Conservation (phyloP, 1,140 invertebrate genomes). For the Mizuhopecten yessoensis region DNA sequence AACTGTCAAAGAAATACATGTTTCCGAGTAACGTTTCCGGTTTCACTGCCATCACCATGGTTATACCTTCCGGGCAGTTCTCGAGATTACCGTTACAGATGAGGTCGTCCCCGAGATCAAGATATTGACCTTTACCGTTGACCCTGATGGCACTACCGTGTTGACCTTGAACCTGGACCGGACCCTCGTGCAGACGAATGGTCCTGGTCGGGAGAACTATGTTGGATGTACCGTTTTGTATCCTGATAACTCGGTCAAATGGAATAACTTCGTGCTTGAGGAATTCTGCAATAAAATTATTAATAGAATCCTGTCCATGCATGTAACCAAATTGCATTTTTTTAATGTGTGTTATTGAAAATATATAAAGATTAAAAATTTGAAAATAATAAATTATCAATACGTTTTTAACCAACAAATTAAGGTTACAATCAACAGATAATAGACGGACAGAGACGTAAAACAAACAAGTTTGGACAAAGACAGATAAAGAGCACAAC, state of each 20-base stretch:
- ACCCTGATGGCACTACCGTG: constrained; percentile 68
- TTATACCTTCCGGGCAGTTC: constrained; percentile 76
- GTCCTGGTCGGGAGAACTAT: constrained; percentile 62
- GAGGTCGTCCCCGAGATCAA: constrained; percentile 76
- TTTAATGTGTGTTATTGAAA: background rate
- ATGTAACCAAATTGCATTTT: no score
- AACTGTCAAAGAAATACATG: constrained; percentile 79
- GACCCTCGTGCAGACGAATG: constrained; percentile 67
- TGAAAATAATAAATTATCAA: background rate
- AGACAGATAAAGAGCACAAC: no score
- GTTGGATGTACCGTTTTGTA: constrained; percentile 51
- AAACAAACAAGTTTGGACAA: background rate
- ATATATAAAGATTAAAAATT: background rate
- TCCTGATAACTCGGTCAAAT: constrained; percentile 46
- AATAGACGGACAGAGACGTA: background rate
- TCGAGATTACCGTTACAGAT: constrained; percentile 76
- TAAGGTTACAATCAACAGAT: background rate
- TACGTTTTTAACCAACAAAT: background rate
- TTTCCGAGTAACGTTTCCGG: constrained; percentile 74
- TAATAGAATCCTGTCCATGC: background rate
- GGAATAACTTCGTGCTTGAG: constrained; percentile 53
- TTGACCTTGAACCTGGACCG: constrained; percentile 62
- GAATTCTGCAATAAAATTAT: constrained; percentile 36
- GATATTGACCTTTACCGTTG: constrained; percentile 76
- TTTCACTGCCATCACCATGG: constrained; percentile 70